Evolutionary conservation across 2,113 vertebrate genomes (phyloP).

Genomic region (Gobio gobio): DNA sequence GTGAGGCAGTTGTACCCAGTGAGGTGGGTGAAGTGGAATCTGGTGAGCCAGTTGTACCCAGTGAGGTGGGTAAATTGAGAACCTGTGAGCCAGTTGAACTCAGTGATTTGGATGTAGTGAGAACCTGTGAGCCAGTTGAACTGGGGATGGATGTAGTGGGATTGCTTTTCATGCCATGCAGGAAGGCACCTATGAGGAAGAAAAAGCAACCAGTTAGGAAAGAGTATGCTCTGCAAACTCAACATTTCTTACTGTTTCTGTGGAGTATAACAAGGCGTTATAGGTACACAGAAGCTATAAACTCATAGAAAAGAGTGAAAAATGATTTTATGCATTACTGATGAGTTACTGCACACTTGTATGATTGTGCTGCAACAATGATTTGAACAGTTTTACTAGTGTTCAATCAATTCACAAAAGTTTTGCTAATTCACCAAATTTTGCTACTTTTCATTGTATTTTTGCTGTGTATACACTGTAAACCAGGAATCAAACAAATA

Average conservation of each 20-base stretch:
- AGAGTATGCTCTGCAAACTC: background rate
- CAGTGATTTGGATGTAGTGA: background rate
- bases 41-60: too few species aligned
- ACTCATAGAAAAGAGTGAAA: background rate
- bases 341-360: background rate
- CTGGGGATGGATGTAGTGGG: rapidly evolving
- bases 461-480: background rate
- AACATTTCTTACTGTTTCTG: background rate
- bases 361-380: too few species aligned
- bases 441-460: background rate
- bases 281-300: background rate
- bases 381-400: background rate
- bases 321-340: background rate
- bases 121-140: background rate
- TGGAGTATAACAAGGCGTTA: background rate
- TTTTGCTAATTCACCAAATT: background rate
- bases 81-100: rapidly evolving
- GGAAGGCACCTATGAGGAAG: background rate
- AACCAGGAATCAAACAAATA: background rate
- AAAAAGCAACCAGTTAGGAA: background rate
- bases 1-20: too few species aligned
- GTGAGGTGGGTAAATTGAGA: background rate
- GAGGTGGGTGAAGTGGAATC: too few species aligned
- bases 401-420: background rate
- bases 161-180: background rate